Evolutionary conservation across 2,113 vertebrate genomes (phyloP).

Genomic region (Hystrix cristata): DNA sequence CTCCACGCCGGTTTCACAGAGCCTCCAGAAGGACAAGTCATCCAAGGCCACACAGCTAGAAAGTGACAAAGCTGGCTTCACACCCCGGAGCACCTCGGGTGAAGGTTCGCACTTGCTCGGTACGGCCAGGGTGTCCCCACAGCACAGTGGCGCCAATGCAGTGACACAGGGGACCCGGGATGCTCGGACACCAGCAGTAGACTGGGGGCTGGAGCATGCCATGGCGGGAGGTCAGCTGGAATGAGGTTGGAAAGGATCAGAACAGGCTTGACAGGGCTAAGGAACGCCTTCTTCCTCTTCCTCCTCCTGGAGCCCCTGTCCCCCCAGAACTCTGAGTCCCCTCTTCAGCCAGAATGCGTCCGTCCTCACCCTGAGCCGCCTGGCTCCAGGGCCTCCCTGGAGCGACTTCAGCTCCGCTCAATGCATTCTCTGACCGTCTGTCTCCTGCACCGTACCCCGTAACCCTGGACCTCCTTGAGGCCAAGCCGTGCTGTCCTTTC

Average conservation of each 20-base stretch:
- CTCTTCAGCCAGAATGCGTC: fast-evolving
- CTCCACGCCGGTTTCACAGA: not conserved
- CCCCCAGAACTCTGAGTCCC: no score
- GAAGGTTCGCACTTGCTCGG: fast-evolving
- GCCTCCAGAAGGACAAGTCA: not conserved
- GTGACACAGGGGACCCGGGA: fast-evolving
- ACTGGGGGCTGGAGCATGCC: fast-evolving
- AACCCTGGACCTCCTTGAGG: not conserved
- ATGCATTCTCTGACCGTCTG: fast-evolving
- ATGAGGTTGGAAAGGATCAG: no score
- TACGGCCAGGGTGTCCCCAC: fast-evolving
- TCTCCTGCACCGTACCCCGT: fast-evolving
- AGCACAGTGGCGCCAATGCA: fast-evolving
- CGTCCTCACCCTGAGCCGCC: not conserved
- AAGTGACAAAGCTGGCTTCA: not conserved
- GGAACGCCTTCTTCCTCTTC: not conserved
- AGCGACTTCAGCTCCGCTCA: fast-evolving
- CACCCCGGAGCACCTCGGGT: fast-evolving
- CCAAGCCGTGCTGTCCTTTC: not conserved
- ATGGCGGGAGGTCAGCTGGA: not conserved
- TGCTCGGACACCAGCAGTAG: fast-evolving
- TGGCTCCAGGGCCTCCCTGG: not conserved
- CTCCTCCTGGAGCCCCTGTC: not conserved
- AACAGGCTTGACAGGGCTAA: not conserved
- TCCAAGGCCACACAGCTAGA: not conserved